Evolutionary conservation across 2,797 vertebrate genomes (phyloP).

Genomic region (Ciconia nigra): DNA sequence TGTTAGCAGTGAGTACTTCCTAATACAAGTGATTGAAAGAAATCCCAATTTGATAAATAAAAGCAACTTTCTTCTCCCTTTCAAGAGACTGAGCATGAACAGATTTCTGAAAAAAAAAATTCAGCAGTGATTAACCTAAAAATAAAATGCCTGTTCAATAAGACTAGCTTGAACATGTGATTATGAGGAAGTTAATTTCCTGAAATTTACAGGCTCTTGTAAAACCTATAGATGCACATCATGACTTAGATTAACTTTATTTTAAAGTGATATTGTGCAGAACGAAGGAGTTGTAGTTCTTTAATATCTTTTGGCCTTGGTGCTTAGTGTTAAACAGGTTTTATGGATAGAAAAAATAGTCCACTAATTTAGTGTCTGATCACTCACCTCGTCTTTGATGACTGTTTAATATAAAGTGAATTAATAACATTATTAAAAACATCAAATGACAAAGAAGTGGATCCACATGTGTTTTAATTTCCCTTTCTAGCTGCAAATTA

Average conservation of each 20-base stretch:
- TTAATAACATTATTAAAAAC: background rate
- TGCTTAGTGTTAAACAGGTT: conserved; percentile 2
- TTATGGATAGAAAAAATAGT: conserved; percentile 8
- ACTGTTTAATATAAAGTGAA: background rate
- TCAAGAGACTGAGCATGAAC: background rate
- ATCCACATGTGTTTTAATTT: background rate
- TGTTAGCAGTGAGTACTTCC: background rate
- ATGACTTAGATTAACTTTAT: conserved; percentile 57
- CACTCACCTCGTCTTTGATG: background rate
- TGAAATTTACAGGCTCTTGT: conserved; percentile 55
- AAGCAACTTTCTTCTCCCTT: background rate
- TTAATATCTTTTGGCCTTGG: conserved; percentile 11
- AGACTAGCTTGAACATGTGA: background rate
- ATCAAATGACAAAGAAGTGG: background rate
- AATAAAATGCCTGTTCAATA: background rate
- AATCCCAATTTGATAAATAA: background rate
- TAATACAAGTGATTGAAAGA: background rate
- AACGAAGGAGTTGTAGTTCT: background rate
- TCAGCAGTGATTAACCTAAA: conserved; percentile 25
- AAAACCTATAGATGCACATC: conserved; percentile 53
- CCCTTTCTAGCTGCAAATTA: background rate
- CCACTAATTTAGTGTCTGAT: background rate
- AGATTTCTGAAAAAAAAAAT: background rate
- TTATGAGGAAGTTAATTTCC: conserved; percentile 63
- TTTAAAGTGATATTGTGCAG: conserved; percentile 30